Conservation (phyloP, 2,113 vertebrate species). For the Machaerirhynchus nigripectus region DNA sequence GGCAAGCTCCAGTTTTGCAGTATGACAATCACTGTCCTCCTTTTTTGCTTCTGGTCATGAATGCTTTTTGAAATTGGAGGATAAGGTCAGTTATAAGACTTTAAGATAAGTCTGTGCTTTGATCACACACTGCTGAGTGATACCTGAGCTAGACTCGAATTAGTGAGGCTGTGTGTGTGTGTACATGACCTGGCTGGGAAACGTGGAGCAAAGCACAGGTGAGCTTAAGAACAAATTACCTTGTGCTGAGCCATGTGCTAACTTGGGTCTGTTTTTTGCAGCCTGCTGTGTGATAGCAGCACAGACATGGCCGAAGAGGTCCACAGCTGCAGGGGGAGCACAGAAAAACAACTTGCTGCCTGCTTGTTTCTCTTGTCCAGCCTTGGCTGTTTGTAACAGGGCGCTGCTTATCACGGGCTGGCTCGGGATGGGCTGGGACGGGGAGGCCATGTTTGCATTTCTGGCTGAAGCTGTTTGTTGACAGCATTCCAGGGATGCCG, state of each 20-base stretch:
- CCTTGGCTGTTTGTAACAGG: background rate
- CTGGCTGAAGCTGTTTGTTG: slow-evolving; percentile 3
- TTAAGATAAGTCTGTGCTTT: background rate
- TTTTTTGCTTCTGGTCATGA: background rate
- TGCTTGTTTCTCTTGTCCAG: background rate
- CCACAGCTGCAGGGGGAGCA: background rate
- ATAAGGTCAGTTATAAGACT: background rate
- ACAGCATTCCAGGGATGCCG: slow-evolving; percentile 21
- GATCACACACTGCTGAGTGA: background rate
- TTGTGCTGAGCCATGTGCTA: background rate
- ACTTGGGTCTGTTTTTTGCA: background rate
- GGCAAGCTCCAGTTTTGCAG: background rate
- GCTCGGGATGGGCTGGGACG: background rate
- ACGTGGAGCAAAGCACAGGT: background rate
- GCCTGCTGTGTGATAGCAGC: background rate
- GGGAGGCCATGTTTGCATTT: background rate
- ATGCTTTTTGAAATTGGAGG: background rate
- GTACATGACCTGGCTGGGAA: background rate
- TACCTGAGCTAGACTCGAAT: background rate
- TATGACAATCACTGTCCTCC: background rate
- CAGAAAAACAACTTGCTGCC: background rate
- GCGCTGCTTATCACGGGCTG: background rate
- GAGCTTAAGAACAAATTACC: background rate
- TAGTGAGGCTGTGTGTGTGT: background rate
- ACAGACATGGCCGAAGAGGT: background rate